phyloP scores from a whole-genome alignment of 2,797 vertebrate species.

The Forpus xanthops region DNA sequence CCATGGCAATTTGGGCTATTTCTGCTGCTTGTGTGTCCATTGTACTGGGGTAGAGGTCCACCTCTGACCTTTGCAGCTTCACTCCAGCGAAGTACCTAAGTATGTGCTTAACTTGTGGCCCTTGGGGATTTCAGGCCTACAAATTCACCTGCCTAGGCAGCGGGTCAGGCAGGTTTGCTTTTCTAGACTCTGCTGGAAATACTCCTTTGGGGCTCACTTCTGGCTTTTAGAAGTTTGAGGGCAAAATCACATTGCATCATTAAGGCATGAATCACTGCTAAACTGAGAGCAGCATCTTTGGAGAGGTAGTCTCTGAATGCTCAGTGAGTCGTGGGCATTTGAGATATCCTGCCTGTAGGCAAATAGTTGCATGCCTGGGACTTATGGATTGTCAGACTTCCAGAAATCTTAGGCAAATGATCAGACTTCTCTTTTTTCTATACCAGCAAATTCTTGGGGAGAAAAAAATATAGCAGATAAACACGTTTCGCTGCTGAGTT shows the following conservation, averaged over 20 bases:
- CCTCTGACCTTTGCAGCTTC: neutral
- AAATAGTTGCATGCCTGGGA: neutral
- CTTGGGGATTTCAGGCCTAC: neutral
- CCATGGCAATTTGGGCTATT: neutral
- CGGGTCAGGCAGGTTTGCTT: neutral
- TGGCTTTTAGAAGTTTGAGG: neutral
- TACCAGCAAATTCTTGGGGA: neutral
- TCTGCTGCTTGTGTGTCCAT: neutral
- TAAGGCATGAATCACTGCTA: fast-evolving
- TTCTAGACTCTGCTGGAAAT: neutral
- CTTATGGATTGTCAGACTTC: neutral
- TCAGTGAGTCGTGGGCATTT: neutral
- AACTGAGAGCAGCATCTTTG: fast-evolving
- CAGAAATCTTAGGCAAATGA: neutral
- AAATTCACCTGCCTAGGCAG: neutral
- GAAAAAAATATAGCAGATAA: neutral
- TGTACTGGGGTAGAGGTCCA: neutral
- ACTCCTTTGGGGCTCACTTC: neutral
- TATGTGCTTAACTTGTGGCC: neutral
- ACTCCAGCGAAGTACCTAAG: neutral
- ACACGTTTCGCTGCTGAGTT: neutral
- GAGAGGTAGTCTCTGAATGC: neutral
- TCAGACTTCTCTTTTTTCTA: neutral
- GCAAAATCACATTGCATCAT: neutral
- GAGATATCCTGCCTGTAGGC: neutral